Evolutionary conservation across 2,797 vertebrate species (phyloP), one percentile per base, ranked within the genome.

Genomic region (Halcyon smyrnensis): DNA sequence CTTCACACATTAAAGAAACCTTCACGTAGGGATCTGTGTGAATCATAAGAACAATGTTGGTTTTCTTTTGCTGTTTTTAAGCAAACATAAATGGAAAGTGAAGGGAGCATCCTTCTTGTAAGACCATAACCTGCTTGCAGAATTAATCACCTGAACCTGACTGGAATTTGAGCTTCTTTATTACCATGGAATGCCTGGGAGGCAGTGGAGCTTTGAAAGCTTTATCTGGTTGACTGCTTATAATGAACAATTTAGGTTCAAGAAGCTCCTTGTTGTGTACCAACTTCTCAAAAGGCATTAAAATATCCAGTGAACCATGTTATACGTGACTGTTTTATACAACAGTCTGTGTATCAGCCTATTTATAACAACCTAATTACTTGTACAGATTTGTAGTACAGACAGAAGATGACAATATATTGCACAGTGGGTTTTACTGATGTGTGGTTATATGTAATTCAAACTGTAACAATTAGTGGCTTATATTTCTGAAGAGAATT

Each of bases 1-100:
- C 99, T 19, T 99, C 99, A 91, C 99, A 99, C 99, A 99, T 99
- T 83, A 99, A 97, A 12, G 99, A 99, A 96, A 99, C 99, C 97
- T 99, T 99, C 95, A 99, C 99, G 10, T 99, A 99, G 34, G 99
- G 99, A 98, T 99, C 99, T 99, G 97, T 50, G 74, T 41, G 86
- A 96, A 93, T 88, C 89, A 89, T 3, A 92, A 97, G 89, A 97
- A 97, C 21, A 95, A n/a, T 0, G 50, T 21, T 92, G 74, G 53
- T 71, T 75, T 73, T 87, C 30, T 91, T 80, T 94, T 75, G 51
- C 75, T 37, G 32, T 69, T 53, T 85, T 97, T 82, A 97, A 91
- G 75, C 16, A 94, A 71, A 68, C 2, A 21, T 15, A 87, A 64
- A 90, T 32, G 56, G 60, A 50, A 93, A 93, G 34, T 45, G 79